These are phyloP conservation scores for Fissipunctia ypsillon DNA, from an alignment of 2,888 invertebrate genomes.

Conservation along the genomic window DNA sequence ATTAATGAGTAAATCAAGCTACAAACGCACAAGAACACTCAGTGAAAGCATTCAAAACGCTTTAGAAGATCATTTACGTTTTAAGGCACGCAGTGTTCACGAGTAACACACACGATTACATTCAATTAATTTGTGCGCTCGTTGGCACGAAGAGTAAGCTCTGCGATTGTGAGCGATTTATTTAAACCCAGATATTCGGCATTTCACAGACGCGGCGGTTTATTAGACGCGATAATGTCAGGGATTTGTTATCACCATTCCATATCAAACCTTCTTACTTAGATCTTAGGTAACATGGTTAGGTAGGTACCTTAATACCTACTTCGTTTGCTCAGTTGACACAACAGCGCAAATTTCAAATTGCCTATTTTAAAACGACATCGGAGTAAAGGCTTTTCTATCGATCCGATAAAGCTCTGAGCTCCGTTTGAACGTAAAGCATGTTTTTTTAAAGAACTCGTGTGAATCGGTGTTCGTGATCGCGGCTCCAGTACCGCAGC, in stretches of 20 bases:
- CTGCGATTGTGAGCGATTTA: constrained; percentile 69
- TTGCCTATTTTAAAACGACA: constrained; percentile 33
- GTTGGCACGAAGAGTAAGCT: constrained; percentile 66
- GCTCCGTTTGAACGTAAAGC: constrained; percentile 29
- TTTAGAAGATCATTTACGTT: constrained; percentile 56
- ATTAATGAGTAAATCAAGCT: constrained; percentile 48
- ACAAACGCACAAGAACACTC: constrained; percentile 36
- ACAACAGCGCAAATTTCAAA: constrained; percentile 19
- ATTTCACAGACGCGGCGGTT: constrained; percentile 59
- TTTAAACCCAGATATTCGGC: constrained; percentile 64
- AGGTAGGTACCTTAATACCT: too few relatives aligned
- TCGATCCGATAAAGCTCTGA: constrained; percentile 30
- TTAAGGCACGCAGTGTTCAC: constrained; percentile 50
- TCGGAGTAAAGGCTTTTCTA: constrained; percentile 10
- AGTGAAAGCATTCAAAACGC: constrained; percentile 46
- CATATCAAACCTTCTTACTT: constrained; percentile 38
- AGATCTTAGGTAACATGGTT: too few relatives aligned
- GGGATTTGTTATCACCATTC: constrained; percentile 62
- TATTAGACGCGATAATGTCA: constrained; percentile 66
- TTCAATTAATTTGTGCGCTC: constrained; percentile 70
- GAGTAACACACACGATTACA: constrained; percentile 64
- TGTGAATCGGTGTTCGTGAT: constrained; percentile 59
- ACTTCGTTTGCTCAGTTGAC: constrained; percentile 9
- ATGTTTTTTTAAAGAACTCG: constrained; percentile 52
- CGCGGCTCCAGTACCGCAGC: constrained; percentile 42